These are phyloP conservation scores for Cantharis rufa DNA, from an alignment of 2,888 invertebrate species.

Conservation along the genomic window DNA sequence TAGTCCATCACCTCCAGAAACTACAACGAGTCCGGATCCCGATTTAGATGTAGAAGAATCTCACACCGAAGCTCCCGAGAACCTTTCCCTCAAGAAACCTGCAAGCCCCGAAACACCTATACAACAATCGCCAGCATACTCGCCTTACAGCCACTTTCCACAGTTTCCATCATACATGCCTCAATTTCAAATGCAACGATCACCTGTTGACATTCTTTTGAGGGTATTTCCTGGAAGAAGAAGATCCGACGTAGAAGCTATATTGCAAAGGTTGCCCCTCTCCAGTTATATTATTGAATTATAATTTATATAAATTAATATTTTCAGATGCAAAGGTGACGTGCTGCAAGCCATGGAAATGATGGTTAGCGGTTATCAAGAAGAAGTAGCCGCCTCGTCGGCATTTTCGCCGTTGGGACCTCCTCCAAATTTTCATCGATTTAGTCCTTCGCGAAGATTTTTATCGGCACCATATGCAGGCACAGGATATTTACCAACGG, in stretches of 20 bases:
- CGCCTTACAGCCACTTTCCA: conserved; percentile 57
- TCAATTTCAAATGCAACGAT: conserved; percentile 60
- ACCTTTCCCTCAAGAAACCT: conserved; percentile 77
- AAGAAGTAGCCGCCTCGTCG: conserved; percentile 57
- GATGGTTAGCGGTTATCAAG: conserved; percentile 68
- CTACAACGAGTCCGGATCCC: conserved; percentile 53
- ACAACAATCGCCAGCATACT: conserved; percentile 44
- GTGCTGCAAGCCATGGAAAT: conserved; percentile 92
- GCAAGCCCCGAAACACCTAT: conserved; percentile 50
- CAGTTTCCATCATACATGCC: conserved; percentile 51
- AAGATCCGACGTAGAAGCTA: conserved; percentile 82
- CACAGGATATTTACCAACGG: conserved; percentile 80
- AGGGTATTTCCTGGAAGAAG: conserved; percentile 89
- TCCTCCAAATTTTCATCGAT: conserved; percentile 64
- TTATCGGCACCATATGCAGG: conserved; percentile 82
- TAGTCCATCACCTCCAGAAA: conserved; percentile 51
- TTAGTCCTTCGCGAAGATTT: conserved; percentile 70
- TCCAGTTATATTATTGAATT: background rate
- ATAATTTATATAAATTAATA: background rate
- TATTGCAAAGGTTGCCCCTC: conserved; percentile 65
- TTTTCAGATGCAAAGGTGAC: conserved; percentile 67
- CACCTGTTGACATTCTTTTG: conserved; percentile 85
- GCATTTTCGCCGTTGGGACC: conserved; percentile 78
- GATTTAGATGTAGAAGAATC: conserved; percentile 62
- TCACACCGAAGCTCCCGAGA: conserved; percentile 70